Base-by-base conservation (phyloP, 2,888 invertebrate species). In the Ectropis crepuscularia region DNA sequence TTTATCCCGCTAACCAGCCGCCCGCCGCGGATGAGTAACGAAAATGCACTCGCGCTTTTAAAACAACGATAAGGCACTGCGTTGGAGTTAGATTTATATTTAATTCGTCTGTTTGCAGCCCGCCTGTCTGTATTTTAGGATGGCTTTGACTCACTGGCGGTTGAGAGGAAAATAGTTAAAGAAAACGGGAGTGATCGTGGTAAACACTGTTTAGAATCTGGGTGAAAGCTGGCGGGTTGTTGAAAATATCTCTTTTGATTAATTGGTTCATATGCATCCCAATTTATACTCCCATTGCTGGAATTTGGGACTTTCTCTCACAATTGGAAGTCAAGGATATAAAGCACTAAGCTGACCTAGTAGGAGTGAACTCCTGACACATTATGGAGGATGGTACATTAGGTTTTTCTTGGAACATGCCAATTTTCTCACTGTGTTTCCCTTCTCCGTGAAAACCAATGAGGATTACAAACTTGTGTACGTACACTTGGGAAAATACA, bases 11-110 rank as follows among this genome's bases (percentile, higher is more conserved):
- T 58, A 59, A 65, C 59, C 63, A 65, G 67, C 53, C 54, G 59
- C 53, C 53, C 55, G 59, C 16, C 16, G 55, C 57, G 49, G 63
- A 65, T 65, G 64, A 61, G 59, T 57, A 67, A 61, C 65, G 47
- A 65, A 61, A 61, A 70, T 67, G 68, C 67, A 63, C 67, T 67
- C 67, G 65, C 63, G 63, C 65, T 69, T 67, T 71, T 66, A 67
- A 54, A 54, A 36, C 47, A 16, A 60, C 42, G 51, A 58, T 58
- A 38, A 63, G 36, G 42, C 12, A 51, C 37, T 38, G 36, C 48
- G 12, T 28, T 53, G 41, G 57, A 57, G 16, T 28, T 28, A 61
- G 50, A 48, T 43, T 62, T 10, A 47, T 2, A 28, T 48, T 53
- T 51, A 50, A 50, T 58, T 48, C 53, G 58, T 63, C 41, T 53